Evolutionary conservation across 1,140 invertebrate species (phyloP).

Genomic region (Teleopsis dalmanni): DNA sequence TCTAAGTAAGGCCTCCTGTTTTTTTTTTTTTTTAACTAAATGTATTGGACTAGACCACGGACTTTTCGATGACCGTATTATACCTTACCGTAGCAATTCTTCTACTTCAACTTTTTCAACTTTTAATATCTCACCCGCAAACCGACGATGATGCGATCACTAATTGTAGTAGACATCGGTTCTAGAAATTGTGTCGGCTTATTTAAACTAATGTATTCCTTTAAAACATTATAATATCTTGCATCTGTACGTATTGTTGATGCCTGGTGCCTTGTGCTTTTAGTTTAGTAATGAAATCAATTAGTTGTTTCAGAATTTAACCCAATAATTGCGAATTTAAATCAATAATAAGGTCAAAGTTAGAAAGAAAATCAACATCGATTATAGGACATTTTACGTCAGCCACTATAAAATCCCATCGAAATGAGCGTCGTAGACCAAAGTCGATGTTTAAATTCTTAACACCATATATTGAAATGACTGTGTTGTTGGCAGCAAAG

Average conservation of each 20-base stretch:
- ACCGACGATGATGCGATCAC: too few species aligned
- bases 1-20: constrained; percentile 29
- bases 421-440: neutral
- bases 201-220: neutral
- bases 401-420: too few species aligned
- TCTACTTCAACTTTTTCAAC: constrained; percentile 26
- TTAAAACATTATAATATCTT: neutral
- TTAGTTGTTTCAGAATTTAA: too few species aligned
- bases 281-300: neutral
- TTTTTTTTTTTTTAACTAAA: constrained; percentile 19
- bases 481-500: neutral
- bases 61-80: constrained; percentile 25
- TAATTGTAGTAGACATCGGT: neutral
- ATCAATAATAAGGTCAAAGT: neutral
- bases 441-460: neutral
- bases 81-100: constrained; percentile 25
- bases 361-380: neutral
- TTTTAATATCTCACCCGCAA: too few species aligned
- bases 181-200: neutral
- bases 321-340: neutral
- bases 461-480: neutral
- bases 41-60: constrained; percentile 42
- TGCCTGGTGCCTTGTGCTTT: neutral
- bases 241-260: neutral
- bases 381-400: neutral